Evolutionary conservation across 1,140 invertebrate species (phyloP), one percentile per base, ranked within the genome.

Genomic region (Caenorhabditis remanei): DNA sequence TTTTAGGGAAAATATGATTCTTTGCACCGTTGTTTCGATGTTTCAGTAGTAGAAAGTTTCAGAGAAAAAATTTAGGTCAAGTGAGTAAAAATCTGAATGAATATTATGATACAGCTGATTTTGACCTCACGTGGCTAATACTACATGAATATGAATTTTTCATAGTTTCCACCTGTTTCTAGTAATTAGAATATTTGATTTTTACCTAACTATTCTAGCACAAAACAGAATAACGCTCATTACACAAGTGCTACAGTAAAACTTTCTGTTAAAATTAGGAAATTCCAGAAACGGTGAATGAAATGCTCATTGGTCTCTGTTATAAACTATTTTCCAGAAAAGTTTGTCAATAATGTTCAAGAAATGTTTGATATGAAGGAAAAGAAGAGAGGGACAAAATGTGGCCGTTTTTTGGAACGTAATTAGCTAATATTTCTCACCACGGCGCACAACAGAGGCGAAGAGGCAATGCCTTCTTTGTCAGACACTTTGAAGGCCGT

Each of bases 371-470:
- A 79, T 79, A 79, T 53, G 6, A 50, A 79, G 19, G n/a, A 14
- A 21, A 24, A 79, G 11, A n/a, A 50, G n/a, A 50, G 46, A 5
- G 71, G 71, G 32, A 50, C 71, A 50, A 24, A 79, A 79, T 50
- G 71, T 50, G n/a, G 40, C 53, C 41, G 71, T 79, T 79, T 79
- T 79, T 79, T 79, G 71, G 71, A 79, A 79, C 71, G 46, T 79
- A 79, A 79, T 79, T 79, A 79, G 71, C 71, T 79, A 79, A 79
- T 79, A 79, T 79, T 79, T 79, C 71, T 79, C 46, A 71, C 67
- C 41, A 48, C 67, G 1, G 46, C 21, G 4, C 19, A 3, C 21
- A 21, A 46, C 65, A 32, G 32, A 32, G 32, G 1, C 1, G 2
- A 32, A 2, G 32, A 32, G 32, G 32, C 71, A 50, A 79, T 79